Evolutionary conservation across 1,140 invertebrate species (phyloP), one percentile per base, ranked within the genome.

Genomic region (Helicoverpa zea): DNA sequence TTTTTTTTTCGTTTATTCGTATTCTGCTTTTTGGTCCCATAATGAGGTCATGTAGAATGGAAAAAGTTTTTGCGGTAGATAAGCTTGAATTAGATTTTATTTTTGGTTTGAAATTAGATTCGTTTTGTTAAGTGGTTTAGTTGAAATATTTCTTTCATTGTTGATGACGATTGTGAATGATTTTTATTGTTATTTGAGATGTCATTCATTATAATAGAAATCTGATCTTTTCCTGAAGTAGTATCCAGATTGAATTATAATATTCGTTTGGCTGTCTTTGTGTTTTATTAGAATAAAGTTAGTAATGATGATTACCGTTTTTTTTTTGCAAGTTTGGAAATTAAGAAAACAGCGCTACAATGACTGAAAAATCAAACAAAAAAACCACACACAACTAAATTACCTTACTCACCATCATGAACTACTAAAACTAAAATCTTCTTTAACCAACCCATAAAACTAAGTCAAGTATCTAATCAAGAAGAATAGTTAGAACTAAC

Each of bases 401-500:
- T 58, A 14, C 12, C 30, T 59, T 59, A 74, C 61, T 35, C 3
- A 47, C 58, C 13, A 51, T 61, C 4, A 30, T 61, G 29, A 47
- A 61, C 18, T 59, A 66, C 59, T 77, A 54, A 52, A 77, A 10
- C 58, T 11, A 35, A 49, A 64, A 51, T 47, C 49, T 52, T 49
- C 29, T 66, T 77, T 66, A 77, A 66, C 23, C 3, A 18, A n/a
- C 23, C 16, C 61, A 77, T 77, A 66, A 77, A 76, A 64, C 23
- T 47, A 52, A 77, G 74, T 77, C 75, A 77, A 77, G 75, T 77
- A 54, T 77, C 59, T 77, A 77, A 77, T 77, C 75, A 77, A 66
- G 75, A 77, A 77, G 75, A 77, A 77, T 77, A 77, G 75, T 77
- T 77, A 54, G 75, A 64, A 52, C 75, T 77, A 77, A 77, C 64